phyloP scores from a whole-genome alignment of 2,113 vertebrate species.

The Carassius gibelio region DNA sequence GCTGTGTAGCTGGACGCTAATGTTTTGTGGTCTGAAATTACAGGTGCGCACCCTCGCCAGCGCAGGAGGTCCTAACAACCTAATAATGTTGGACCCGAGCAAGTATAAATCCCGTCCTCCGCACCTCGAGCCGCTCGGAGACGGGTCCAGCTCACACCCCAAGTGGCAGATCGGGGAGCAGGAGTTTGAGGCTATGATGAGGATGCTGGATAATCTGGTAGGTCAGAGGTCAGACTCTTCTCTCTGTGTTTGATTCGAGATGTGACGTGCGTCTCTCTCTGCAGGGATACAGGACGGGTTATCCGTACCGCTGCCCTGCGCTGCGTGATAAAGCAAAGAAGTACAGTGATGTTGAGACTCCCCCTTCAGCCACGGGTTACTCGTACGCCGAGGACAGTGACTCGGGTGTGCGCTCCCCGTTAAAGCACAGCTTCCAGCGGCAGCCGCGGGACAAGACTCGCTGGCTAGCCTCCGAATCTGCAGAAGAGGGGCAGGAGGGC shows the following conservation, averaged over 20 bases:
- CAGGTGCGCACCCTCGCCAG: slow-evolving; percentile 97
- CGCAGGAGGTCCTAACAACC: slow-evolving; percentile 93
- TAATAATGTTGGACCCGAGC: slow-evolving; percentile 89
- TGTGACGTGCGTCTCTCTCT: background rate
- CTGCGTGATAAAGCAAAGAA: slow-evolving; percentile 97
- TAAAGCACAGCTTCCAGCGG: slow-evolving; percentile 86
- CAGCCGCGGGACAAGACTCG: slow-evolving; percentile 87
- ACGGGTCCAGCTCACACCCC: slow-evolving; percentile 78
- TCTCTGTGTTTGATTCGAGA: too few species aligned
- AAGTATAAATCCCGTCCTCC: slow-evolving; percentile 91
- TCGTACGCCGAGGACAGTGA: slow-evolving; percentile 92
- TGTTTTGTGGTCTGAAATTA: slow-evolving; percentile 2
- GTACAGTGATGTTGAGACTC: slow-evolving; percentile 90
- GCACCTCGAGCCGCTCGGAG: slow-evolving; percentile 80
- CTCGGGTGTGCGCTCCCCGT: slow-evolving; percentile 92
- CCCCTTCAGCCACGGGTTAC: slow-evolving; percentile 87
- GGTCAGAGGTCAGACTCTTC: slow-evolving; percentile 46
- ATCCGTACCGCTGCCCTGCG: slow-evolving; percentile 94
- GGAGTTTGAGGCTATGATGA: slow-evolving; percentile 97
- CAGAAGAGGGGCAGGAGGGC: slow-evolving; percentile 80
- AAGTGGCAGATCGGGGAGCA: slow-evolving; percentile 96
- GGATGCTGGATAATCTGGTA: slow-evolving; percentile 99
- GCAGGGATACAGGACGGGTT: slow-evolving; percentile 97
- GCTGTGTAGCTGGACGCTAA: too few species aligned
- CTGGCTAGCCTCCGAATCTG: slow-evolving; percentile 74